Percentiles rank a stretch among this genome's conserved stretches.
phyloP scores from a whole-genome alignment of 2,888 invertebrate species.

The Pediacus dermestoides region DNA sequence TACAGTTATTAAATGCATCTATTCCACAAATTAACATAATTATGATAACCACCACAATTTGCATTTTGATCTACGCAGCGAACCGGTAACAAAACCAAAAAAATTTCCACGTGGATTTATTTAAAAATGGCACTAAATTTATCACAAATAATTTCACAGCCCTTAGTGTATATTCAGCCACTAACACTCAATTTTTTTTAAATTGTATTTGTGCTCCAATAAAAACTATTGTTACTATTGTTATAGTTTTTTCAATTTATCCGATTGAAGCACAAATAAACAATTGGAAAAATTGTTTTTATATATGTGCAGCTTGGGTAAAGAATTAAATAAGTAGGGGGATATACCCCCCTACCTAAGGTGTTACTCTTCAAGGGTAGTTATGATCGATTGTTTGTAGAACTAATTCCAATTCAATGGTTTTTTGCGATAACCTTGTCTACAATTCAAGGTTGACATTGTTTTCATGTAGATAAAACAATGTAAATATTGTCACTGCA shows the following conservation, averaged over 20 bases:
- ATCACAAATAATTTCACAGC: too few relatives aligned
- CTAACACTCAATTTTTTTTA: too few relatives aligned
- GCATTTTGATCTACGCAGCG: conserved; percentile 22
- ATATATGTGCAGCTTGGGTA: conserved; percentile 24
- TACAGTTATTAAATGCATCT: conserved; percentile 38
- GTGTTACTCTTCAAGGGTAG: conserved; percentile 38
- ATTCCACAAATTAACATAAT: conserved; percentile 24
- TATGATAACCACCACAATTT: conserved; percentile 22
- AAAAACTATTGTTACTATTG: too few relatives aligned
- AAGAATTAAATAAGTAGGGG: conserved; percentile 28
- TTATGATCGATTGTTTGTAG: conserved; percentile 24
- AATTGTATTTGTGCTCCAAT: conserved; percentile 25
- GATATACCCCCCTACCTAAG: conserved; percentile 29
- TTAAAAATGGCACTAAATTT: too few relatives aligned
- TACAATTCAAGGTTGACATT: conserved; percentile 38
- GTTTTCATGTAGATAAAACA: conserved; percentile 38
- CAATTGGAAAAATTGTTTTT: conserved; percentile 20
- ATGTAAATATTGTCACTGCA: conserved; percentile 28
- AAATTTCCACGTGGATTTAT: too few relatives aligned
- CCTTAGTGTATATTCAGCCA: too few relatives aligned
- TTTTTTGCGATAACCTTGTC: conserved; percentile 37
- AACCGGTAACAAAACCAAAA: too few relatives aligned
- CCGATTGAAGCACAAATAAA: conserved; percentile 24
- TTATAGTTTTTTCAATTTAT: too few relatives aligned
- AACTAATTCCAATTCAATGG: conserved; percentile 33